Percentiles rank a stretch among this genome's conserved stretches.
phyloP scores from a whole-genome alignment of 2,888 invertebrate species.

The Hemithea aestivaria region DNA sequence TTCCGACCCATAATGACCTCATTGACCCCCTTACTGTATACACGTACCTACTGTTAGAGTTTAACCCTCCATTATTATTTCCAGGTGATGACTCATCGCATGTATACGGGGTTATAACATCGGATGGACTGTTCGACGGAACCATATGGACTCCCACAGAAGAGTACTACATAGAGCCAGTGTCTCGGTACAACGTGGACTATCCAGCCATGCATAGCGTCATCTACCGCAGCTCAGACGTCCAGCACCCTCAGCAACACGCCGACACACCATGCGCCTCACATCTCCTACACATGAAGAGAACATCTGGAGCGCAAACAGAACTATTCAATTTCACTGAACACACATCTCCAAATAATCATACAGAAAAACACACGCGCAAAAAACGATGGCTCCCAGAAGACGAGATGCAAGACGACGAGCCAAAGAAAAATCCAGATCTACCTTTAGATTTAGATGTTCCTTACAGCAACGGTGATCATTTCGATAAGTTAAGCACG shows the following conservation, averaged over 20 bases:
- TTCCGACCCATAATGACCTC: too few relatives aligned
- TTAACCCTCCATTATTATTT: conserved; percentile 5
- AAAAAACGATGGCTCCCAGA: conserved; percentile 85
- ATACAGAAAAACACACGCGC: conserved; percentile 62
- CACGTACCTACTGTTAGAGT: too few relatives aligned
- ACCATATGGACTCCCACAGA: conserved; percentile 87
- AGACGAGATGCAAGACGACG: conserved; percentile 79
- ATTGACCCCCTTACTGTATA: too few relatives aligned
- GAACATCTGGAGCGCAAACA: conserved; percentile 52
- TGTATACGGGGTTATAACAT: conserved; percentile 91
- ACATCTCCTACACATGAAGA: conserved; percentile 77
- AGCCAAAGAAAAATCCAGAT: conserved; percentile 81
- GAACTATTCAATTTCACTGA: conserved; percentile 66
- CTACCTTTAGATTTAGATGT: conserved; percentile 82
- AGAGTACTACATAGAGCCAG: conserved; percentile 91
- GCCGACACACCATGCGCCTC: conserved; percentile 77
- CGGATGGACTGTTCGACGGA: conserved; percentile 93
- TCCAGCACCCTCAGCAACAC: conserved; percentile 72
- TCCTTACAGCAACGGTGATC: conserved; percentile 81
- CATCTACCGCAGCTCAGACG: conserved; percentile 90
- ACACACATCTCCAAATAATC: conserved; percentile 46
- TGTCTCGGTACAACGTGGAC: conserved; percentile 81
- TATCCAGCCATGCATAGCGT: conserved; percentile 86
- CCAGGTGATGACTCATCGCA: conserved; percentile 89
- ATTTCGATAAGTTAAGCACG: conserved; percentile 69